Conservation (phyloP, 2,888 invertebrate genomes). For the Napeogenes sylphis region DNA sequence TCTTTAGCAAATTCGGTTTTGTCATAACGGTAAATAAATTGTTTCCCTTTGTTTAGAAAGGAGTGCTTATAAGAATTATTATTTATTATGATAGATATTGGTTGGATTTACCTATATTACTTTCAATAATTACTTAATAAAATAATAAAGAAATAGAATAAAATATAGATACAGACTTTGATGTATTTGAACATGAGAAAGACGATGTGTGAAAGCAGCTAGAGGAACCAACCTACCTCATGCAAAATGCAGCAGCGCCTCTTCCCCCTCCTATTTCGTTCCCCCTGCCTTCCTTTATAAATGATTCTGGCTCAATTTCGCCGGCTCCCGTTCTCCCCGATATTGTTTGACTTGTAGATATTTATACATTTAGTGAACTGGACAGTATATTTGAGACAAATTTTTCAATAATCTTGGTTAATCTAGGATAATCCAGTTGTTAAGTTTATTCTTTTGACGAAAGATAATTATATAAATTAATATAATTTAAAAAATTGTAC, state of each 20-base stretch:
- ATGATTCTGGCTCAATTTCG: slow-evolving; percentile 72
- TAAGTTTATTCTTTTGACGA: not conserved
- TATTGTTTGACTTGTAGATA: slow-evolving; percentile 66
- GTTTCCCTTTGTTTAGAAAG: no score
- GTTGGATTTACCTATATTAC: no score
- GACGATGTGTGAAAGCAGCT: slow-evolving; percentile 38
- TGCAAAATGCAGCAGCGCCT: slow-evolving; percentile 66
- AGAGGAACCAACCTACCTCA: slow-evolving; percentile 57
- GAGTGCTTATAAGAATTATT: no score
- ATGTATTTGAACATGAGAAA: slow-evolving; percentile 23
- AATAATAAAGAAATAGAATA: slow-evolving; percentile 14
- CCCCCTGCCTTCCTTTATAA: slow-evolving; percentile 63
- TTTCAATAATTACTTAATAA: no score
- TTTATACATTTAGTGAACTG: slow-evolving; percentile 23
- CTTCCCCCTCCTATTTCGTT: slow-evolving; percentile 44
- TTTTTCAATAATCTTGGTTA: not conserved
- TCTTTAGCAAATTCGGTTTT: no score
- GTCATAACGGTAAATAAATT: no score
- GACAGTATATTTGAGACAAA: slow-evolving; percentile 4
- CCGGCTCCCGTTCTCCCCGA: slow-evolving; percentile 48
- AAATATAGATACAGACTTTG: slow-evolving; percentile 10
- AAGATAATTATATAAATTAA: not conserved
- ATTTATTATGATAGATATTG: no score
- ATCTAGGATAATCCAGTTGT: not conserved
- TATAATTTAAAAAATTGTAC: no score